phyloP scores from a whole-genome alignment of 2,113 vertebrate genomes.

The Ameiurus melas region DNA sequence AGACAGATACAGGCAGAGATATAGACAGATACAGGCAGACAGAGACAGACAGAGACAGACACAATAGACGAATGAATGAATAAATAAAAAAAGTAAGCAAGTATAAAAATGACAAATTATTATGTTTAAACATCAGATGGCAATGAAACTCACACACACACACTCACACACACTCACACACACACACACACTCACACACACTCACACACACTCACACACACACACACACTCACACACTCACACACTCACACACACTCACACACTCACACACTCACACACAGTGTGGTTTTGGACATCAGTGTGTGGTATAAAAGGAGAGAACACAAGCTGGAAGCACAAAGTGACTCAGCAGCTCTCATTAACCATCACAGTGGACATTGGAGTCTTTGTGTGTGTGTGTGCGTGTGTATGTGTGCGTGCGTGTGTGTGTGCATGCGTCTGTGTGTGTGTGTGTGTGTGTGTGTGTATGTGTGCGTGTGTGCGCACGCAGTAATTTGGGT shows the following conservation, averaged over 20 bases:
- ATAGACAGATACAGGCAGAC: too few relatives aligned
- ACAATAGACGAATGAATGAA: too few relatives aligned
- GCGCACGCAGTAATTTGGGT: not conserved
- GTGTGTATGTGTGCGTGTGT: not conserved
- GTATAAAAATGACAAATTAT: too few relatives aligned
- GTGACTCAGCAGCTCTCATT: conserved; percentile 21
- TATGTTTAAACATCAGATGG: too few relatives aligned
- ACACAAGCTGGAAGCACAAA: not conserved
- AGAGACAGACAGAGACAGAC: too few relatives aligned
- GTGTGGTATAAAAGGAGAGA: not conserved
- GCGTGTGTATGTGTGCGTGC: not conserved
- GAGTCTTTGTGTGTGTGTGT: not conserved
- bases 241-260: not conserved
- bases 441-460: not conserved
- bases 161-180: too few relatives aligned
- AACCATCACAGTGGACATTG: not conserved
- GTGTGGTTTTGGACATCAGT: not conserved
- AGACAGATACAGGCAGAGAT: too few relatives aligned
- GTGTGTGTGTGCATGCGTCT: not conserved
- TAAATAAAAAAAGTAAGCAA: too few relatives aligned
- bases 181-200: too few relatives aligned
- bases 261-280: not conserved
- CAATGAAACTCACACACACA: too few relatives aligned
- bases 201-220: too few relatives aligned
- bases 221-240: not conserved